These are phyloP conservation scores for Trichopoda pennipes DNA, from an alignment of 2,888 invertebrate genomes.

Conservation along the genomic window DNA sequence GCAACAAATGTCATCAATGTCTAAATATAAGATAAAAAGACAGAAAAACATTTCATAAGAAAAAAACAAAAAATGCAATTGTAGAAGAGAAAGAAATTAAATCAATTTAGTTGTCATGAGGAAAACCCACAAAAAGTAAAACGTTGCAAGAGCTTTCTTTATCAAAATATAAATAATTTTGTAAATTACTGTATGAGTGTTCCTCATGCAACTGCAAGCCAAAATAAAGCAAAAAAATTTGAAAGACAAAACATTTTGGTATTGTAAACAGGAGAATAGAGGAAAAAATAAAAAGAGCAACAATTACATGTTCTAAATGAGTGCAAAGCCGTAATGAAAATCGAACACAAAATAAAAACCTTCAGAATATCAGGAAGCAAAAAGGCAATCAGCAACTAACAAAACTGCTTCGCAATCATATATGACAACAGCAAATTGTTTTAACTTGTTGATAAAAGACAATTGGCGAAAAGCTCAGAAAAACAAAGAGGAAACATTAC, in stretches of 20 bases:
- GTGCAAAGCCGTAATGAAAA: slow-evolving; percentile 15
- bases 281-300: neutral
- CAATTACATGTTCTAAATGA: slow-evolving; percentile 46
- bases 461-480: slow-evolving; percentile 5
- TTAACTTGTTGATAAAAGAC: slow-evolving; percentile 24
- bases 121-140: slow-evolving; percentile 8
- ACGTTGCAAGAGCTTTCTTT: slow-evolving; percentile 35
- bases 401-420: slow-evolving; percentile 22
- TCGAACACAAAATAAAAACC: neutral
- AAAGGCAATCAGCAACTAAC: slow-evolving; percentile 2
- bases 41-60: slow-evolving; percentile 3
- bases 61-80: slow-evolving; percentile 3
- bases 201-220: slow-evolving; percentile 31
- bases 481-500: neutral
- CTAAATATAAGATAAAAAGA: slow-evolving; percentile 38
- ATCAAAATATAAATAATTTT: slow-evolving; percentile 39
- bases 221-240: slow-evolving; percentile 14
- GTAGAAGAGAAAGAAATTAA: slow-evolving; percentile 43
- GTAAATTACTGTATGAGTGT: neutral
- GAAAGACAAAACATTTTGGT: neutral
- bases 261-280: neutral
- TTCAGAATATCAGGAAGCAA: neutral
- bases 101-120: slow-evolving; percentile 59
- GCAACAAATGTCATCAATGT: slow-evolving; percentile 55
- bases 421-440: slow-evolving; percentile 20